Evolutionary conservation across 2,113 vertebrate species (phyloP).

Genomic region (Xyliphius kryptos): DNA sequence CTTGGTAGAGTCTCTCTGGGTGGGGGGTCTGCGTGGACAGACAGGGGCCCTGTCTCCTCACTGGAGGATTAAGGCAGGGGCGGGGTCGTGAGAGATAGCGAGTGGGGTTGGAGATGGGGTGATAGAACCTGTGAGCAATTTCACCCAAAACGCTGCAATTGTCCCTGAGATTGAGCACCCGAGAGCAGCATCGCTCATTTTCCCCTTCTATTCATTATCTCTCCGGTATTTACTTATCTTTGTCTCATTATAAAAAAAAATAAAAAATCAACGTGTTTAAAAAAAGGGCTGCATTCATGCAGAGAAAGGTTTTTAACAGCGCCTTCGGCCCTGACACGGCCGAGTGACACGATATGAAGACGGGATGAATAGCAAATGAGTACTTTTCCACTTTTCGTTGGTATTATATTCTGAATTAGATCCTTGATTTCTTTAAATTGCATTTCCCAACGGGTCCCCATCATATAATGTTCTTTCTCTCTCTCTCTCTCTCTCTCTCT

Average conservation of each 20-base stretch:
- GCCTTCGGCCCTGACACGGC: conserved; percentile 52
- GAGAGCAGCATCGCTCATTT: conserved; percentile 61
- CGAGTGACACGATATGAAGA: conserved; percentile 65
- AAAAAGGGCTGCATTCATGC: conserved; percentile 57
- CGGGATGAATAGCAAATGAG: conserved; percentile 67
- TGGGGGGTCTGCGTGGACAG: conserved; percentile 71
- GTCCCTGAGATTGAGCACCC: conserved; percentile 69
- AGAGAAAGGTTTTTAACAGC: conserved; percentile 59
- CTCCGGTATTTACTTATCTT: conserved; percentile 70
- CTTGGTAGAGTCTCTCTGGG: conserved; percentile 69
- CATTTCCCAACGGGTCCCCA: conserved; percentile 53
- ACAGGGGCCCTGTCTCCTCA: conserved; percentile 61
- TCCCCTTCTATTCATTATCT: conserved; percentile 71
- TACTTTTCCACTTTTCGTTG: conserved; percentile 59
- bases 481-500: conserved; percentile 39
- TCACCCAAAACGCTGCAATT: conserved; percentile 75
- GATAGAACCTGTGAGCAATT: conserved; percentile 62
- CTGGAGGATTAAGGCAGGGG: conserved; percentile 65
- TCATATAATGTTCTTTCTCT: conserved; percentile 39
- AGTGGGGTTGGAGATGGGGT: conserved; percentile 44
- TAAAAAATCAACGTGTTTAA: conserved; percentile 62
- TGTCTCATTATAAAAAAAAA: conserved; percentile 64
- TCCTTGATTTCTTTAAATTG: conserved; percentile 65
- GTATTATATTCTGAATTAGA: conserved; percentile 67
- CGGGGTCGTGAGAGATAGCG: conserved; percentile 54